A percentile compares a stretch with the other conserved stretches of the same genome.
phyloP scores from a whole-genome alignment of 1,140 invertebrate genomes.

The Hestina assimilis region DNA sequence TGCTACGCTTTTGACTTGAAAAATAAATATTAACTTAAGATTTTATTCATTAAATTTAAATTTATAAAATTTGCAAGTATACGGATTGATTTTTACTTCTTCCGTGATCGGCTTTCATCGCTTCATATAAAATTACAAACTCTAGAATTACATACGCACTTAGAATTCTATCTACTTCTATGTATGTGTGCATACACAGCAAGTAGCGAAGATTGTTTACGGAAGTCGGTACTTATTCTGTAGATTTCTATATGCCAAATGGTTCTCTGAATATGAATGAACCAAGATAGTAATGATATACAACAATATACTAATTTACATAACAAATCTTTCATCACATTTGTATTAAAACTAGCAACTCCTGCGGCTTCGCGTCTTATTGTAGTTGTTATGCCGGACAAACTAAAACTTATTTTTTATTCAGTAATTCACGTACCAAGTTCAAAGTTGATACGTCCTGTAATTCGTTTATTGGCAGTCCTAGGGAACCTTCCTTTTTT shows the following conservation, averaged over 20 bases:
- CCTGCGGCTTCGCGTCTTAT: too few species aligned
- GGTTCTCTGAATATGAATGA: neutral
- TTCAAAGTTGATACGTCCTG: too few species aligned
- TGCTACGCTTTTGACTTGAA: slow-evolving; percentile 13
- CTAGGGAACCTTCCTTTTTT: too few species aligned
- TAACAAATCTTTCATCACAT: too few species aligned
- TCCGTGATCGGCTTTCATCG: slow-evolving; percentile 2
- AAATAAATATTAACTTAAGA: slow-evolving; percentile 6
- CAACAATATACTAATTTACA: too few species aligned
- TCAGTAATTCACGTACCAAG: too few species aligned
- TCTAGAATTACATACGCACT: neutral
- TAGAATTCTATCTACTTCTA: neutral
- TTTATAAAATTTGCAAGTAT: neutral
- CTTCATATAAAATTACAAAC: neutral
- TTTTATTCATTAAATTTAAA: slow-evolving; percentile 2
- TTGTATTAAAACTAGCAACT: too few species aligned
- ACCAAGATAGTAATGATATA: neutral
- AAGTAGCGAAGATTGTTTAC: slow-evolving; percentile 2
- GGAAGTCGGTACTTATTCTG: neutral
- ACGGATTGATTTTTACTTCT: neutral
- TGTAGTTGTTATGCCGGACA: too few species aligned
- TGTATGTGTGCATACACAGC: neutral
- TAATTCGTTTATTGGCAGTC: too few species aligned
- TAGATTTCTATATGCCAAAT: neutral
- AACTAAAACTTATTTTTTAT: too few species aligned